Base-by-base conservation (phyloP, 2,888 invertebrate genomes). In the Agriopis aurantiaria region DNA sequence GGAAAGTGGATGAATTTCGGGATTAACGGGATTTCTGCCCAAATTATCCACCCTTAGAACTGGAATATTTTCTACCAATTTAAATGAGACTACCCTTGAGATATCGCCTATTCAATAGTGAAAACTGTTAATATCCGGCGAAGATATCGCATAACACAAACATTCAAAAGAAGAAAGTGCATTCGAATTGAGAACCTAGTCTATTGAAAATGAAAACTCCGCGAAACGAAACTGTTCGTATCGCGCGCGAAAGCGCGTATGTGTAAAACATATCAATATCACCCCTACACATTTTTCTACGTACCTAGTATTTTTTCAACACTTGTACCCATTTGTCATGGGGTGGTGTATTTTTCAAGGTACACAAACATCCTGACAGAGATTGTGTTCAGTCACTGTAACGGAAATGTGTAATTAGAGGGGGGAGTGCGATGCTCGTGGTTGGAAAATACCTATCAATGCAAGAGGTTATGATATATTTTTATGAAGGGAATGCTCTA, bases 281-380 rank as follows among this genome's bases (percentile, higher is more conserved):
- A 53, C 52, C 55, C 57, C 14, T 53, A 63, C 63, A 55, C 59
- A 59, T 60, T 58, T 61, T 58, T 51, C 43, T 61, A 59, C 55
- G 52, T 51, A 58, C 17, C 23, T 55, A 43, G 64, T 69, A 57
- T 71, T 74, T 74, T 67, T 71, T 69, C 71, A 71, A 61, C 66
- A 71, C 59, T 71, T 63, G 53, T 71, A 23, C 49, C 53, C 55
- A 71, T 73, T 74, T 71, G 71, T 71, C 69, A 71, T 43, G 62
- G 52, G 65, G 67, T 40, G 52, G 66, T 43, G 51, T 69, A 74
- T 74, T 71, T 71, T 71, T 73, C 68, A 69, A 71, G 69, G 69
- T 69, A 65, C 66, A 59, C 67, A 71, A 71, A 71, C 69, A 67
- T 67, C 67, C 69, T 65, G 74, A 48, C 62, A 71, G 65, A 65